phyloP scores from a whole-genome alignment of 1,140 invertebrate species.

The Uloborus diversus region DNA sequence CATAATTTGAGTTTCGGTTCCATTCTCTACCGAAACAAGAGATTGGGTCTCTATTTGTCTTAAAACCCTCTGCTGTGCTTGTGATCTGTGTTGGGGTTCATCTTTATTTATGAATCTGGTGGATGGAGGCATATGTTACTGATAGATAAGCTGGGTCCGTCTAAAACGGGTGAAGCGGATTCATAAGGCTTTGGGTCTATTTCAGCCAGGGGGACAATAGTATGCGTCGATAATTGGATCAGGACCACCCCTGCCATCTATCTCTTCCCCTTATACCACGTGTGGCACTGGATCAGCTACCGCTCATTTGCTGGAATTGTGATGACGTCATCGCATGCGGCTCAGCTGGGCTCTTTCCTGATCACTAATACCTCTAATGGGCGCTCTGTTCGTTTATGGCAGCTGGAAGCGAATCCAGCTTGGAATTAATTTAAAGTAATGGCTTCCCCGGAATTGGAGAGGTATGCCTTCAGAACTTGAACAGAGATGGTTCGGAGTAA shows the following conservation, averaged over 20 bases:
- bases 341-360: constrained; percentile 47
- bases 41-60: too few species aligned
- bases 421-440: constrained; percentile 56
- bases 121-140: constrained; percentile 37
- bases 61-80: constrained; percentile 22
- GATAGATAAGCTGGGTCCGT: constrained; percentile 28
- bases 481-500: not conserved
- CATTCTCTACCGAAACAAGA: too few species aligned
- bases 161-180: constrained; percentile 37
- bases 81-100: constrained; percentile 26
- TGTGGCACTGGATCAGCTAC: constrained; percentile 30
- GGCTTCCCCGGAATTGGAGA: constrained; percentile 17
- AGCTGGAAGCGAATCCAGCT: constrained; percentile 22
- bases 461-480: constrained; percentile 5
- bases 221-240: constrained; percentile 50
- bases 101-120: constrained; percentile 50
- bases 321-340: constrained; percentile 49
- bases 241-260: constrained; percentile 21
- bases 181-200: constrained; percentile 38
- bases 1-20: too few species aligned
- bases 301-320: constrained; percentile 47
- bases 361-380: constrained; percentile 52
- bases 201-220: constrained; percentile 37
- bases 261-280: constrained; percentile 11
- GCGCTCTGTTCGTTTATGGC: constrained; percentile 42